Base-by-base conservation (phyloP, 2,888 invertebrate genomes). In the Chaetogeoica ovagalla region DNA sequence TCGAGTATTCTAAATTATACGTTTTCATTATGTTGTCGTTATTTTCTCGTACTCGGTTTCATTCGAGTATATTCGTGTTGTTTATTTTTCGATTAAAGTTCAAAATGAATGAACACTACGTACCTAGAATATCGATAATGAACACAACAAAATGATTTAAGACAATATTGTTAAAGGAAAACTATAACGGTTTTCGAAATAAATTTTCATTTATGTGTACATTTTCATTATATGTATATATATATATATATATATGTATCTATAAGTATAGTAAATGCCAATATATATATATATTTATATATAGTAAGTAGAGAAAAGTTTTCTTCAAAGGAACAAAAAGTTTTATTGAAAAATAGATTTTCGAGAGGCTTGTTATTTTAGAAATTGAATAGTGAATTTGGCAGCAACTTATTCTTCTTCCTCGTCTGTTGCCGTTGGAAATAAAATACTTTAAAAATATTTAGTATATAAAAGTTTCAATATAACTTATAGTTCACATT, bases 301-400 rank as follows among this genome's bases (percentile, higher is more conserved):
- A 23, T 62, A 21, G 17, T 37, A 15, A 37, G 21, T n/a, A 63
- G 11, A 59, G 59, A 43, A 30, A 60, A 73, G 62, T 63, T 73
- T 23, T 52, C 30, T 48, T 48, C 62, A 55, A 63, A 73, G 62
- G n/a, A 48, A 52, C n/a, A 30, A 8, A 52, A 73, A 63, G 73
- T 63, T 73, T 63, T 55, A 63, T 63, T 63, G 37, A 37, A 63
- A 73, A 73, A 62, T 52, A 63, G 62, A 73, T 23, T 73, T 63
- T 48, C 73, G n/a, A 37, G 15, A 37, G n/a, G 15, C n/a, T 63
- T 63, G 52, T 63, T 63, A 52, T 73, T 63, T 73, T 63, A n/a
- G 52, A 63, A 73, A 73, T 63, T 37, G 63, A 63, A 73, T 73
- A 73, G 62, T 52, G 73, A 73, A 63, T 73, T 52, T 52, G 52